Evolutionary conservation across 92 coral and sea anemone species (phyloP).

Genomic region (Bergia sp.): DNA sequence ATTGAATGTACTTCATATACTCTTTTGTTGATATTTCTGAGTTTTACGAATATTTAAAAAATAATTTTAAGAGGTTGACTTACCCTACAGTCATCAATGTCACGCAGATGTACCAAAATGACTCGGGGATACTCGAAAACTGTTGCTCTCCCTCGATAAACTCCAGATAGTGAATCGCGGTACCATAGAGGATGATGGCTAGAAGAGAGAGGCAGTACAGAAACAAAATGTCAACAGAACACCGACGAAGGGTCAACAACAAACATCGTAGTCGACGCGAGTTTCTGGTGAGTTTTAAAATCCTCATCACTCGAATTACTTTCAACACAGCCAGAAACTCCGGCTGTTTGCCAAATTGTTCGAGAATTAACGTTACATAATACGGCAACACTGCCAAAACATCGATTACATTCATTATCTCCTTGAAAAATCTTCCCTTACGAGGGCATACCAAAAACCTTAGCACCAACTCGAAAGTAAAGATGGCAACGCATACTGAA

Average conservation of each 20-base stretch:
- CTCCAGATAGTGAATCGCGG: constrained; percentile 75
- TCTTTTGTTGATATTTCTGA: not conserved
- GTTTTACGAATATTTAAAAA: not conserved
- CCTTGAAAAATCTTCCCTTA: constrained; percentile 71
- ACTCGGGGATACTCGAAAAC: constrained; percentile 89
- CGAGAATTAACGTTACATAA: constrained; percentile 64
- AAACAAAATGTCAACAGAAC: constrained; percentile 82
- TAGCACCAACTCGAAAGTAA: constrained; percentile 69
- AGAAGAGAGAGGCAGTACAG: constrained; percentile 82
- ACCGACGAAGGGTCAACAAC: constrained; percentile 74
- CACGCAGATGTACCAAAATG: constrained; percentile 85
- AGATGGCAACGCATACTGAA: constrained; percentile 78
- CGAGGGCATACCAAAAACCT: constrained; percentile 84
- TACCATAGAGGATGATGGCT: constrained; percentile 85
- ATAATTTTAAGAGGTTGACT: not conserved
- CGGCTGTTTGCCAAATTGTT: constrained; percentile 73
- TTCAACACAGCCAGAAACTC: constrained; percentile 76
- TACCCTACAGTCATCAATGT: constrained; percentile 92
- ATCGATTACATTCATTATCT: constrained; percentile 77
- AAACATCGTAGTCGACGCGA: constrained; percentile 81
- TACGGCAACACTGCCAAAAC: constrained; percentile 77
- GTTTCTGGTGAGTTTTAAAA: constrained; percentile 82
- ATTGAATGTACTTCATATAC: not conserved
- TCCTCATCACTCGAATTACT: constrained; percentile 78
- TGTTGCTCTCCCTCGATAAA: constrained; percentile 62